Conservation (phyloP, 2,888 invertebrate species). For the Athetis lepigone region DNA sequence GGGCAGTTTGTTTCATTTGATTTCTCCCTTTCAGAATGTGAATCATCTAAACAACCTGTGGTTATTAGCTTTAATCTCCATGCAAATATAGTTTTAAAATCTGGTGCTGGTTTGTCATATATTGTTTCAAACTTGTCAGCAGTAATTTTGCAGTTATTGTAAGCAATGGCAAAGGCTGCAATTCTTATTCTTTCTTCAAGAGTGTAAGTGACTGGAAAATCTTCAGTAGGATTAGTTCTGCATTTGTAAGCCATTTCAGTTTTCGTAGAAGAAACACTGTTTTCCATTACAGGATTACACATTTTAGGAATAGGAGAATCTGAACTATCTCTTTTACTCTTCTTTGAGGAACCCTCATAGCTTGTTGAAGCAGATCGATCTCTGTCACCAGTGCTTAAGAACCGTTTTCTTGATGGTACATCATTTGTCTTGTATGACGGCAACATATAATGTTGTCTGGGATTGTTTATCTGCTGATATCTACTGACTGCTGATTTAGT, state of each 20-base stretch:
- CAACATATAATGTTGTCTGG: constrained; percentile 70
- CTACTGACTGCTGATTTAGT: constrained; percentile 74
- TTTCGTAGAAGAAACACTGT: constrained; percentile 85
- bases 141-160: constrained; percentile 86
- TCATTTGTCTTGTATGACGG: constrained; percentile 72
- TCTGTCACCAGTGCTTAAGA: constrained; percentile 77
- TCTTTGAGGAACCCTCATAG: constrained; percentile 82
- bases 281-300: constrained; percentile 85
- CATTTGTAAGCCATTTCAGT: constrained; percentile 82
- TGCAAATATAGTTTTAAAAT: constrained; percentile 86
- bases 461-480: constrained; percentile 73
- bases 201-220: constrained; percentile 82
- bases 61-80: constrained; percentile 83
- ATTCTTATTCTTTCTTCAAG: constrained; percentile 83
- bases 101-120: constrained; percentile 87
- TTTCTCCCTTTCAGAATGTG: constrained; percentile 72
- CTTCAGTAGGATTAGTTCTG: constrained; percentile 77
- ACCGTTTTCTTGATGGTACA: constrained; percentile 75
- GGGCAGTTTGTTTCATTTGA: constrained; percentile 1
- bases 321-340: constrained; percentile 70
- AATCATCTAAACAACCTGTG: constrained; percentile 85
- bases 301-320: constrained; percentile 70
- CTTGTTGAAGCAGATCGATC: constrained; percentile 81
- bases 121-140: constrained; percentile 82
- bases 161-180: constrained; percentile 85